Base-by-base conservation (phyloP, 2,797 vertebrate genomes). In the Antennarius maculatus region DNA sequence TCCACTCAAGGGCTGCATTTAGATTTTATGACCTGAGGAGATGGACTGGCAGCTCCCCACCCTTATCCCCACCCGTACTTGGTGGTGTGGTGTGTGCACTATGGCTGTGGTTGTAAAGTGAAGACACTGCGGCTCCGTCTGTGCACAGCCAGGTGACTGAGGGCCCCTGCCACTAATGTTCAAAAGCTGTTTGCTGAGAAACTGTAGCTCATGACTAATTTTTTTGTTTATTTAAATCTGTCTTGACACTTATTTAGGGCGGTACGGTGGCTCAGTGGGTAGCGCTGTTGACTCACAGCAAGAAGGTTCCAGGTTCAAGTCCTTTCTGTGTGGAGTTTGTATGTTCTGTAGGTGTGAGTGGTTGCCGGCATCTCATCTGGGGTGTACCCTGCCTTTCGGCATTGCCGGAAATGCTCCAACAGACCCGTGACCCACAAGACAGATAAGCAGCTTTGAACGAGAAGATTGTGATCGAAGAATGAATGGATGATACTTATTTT, bases 21-120 rank as follows among this genome's bases (percentile, higher is more conserved):
- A 90, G 74, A 74, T 89, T 90, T 91, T 89, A 91, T 89, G 85
- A 82, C 84, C 82, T 64, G 31, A 39, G 39, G 73, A 86, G 80
- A 81, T 72, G 66, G 79, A 79, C 68, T 80, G 83, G 84, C 78
- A 65, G 81, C 73, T 85, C 78, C 78, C 74, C 73, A 18, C 73
- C 84, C 86, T 79, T 72, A 74, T 82, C 31, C 23, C 23, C 23
- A 1, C 23, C 23, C 23, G 23, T 23, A 23, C 23, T 82, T 83
- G 84, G 81, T 55, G 71, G 50, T 68, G 69, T 3, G 16, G 52
- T 34, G 51, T 34, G 15, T 27, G 37, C 54, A 53, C 18, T 17
- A 64, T 58, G 66, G 37, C 41, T 71, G 86, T 46, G 61, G 77
- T 70, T 81, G 69, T 82, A 83, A 79, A 86, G 67, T 51, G 54